Evolutionary conservation across 92 coral and sea anemone genomes (phyloP), one percentile per base, ranked within the genome.

Genomic region (Parazoanthus darwini): DNA sequence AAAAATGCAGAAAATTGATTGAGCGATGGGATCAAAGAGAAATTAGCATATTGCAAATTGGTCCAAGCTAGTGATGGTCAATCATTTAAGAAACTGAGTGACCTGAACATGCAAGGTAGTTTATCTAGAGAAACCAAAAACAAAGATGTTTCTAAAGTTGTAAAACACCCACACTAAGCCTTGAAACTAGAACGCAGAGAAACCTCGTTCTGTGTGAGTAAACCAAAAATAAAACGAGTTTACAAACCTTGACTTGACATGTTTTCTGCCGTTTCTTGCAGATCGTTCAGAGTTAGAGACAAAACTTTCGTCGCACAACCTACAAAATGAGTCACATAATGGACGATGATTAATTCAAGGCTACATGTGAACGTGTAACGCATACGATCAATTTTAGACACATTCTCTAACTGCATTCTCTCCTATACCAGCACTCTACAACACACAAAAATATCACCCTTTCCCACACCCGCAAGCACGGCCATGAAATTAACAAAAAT

Each of bases 261-360:
- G 51, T 20, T 77, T 36, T 80, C 82, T 43, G 10, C 63, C 39
- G 72, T 35, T 18, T 71, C 80, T 36, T 58, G 54, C 5, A 82
- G 54, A 67, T 82, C 86, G 10, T 29, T 37, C 9, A 20, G 77
- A 2, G 86, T 36, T 22, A 81, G 20, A 3, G 86, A 81, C 48
- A 81, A 36, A 81, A 82, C 86, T 44, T 82, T 82, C 33, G 59
- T 66, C 20, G 39, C 29, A 14, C 59, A 22, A 67, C 51, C 86
- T 82, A 36, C 36, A 82, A 66, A 44, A 39, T 3, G 42, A 72
- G 54, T 1, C 63, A 50, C 37, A 79, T 46, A 26, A 48, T n/a
- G 3, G n/a, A 78, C 46, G 58, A 10, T 8, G 14, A 44, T 18
- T 6, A 75, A 20, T 1, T 4, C 29, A 13, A 54, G 3, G 9